These are phyloP conservation scores for Chaetophractus vellerosus DNA, from an alignment of 2,797 vertebrate genomes.

Conservation along the genomic window DNA sequence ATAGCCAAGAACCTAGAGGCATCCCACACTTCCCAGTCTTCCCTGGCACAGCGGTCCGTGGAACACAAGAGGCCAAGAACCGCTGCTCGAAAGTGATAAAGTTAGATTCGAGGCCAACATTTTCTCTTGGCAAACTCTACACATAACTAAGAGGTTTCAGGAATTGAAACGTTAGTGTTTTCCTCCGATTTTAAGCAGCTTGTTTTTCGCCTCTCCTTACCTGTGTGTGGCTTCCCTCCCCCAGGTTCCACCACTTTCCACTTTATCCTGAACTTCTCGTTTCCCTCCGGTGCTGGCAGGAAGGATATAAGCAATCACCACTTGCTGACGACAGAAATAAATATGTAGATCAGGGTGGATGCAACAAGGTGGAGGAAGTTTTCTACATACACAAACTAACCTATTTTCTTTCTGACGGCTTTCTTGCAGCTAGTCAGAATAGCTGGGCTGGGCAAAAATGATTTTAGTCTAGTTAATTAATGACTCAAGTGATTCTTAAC, in stretches of 20 bases:
- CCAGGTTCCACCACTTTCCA: conserved; percentile 76
- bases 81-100: too few relatives aligned
- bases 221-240: conserved; percentile 73
- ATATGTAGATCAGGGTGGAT: conserved; percentile 78
- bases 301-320: conserved; percentile 85
- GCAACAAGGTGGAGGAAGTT: conserved; percentile 82
- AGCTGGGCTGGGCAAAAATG: conserved; percentile 71
- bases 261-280: conserved; percentile 79
- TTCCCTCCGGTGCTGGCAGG: conserved; percentile 81
- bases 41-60: too few relatives aligned
- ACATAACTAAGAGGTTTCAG: neutral
- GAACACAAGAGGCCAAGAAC: too few relatives aligned
- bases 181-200: conserved; percentile 24
- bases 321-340: conserved; percentile 86
- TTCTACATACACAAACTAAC: conserved; percentile 85
- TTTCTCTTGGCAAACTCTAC: neutral
- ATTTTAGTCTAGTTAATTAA: neutral
- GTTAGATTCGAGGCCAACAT: neutral
- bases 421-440: conserved; percentile 79
- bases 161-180: neutral
- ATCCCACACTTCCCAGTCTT: too few relatives aligned
- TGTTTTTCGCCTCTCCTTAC: conserved; percentile 78
- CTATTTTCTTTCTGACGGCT: conserved; percentile 83
- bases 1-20: too few relatives aligned
- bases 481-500: conserved; percentile 27